Evolutionary conservation across 2,888 invertebrate genomes (phyloP), one percentile per base, ranked within the genome.

Genomic region (Dyspetes luteomarginatus): DNA sequence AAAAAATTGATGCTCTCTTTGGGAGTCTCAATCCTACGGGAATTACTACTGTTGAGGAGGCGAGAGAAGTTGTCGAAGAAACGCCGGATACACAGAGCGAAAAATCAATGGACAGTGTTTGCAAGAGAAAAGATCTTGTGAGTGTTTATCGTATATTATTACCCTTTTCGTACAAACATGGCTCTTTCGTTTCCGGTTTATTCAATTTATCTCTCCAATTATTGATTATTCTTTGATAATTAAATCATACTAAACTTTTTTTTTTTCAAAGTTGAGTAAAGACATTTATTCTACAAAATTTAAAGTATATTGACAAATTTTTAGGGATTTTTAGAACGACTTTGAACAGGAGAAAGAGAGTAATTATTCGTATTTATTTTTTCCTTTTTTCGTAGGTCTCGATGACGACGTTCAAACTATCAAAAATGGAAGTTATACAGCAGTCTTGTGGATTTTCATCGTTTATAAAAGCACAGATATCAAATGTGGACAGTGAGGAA

Each of bases 41-140:
- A 24, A 88, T 90, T 56, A 85, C 90, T 0, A 78, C 94, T 0
- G 95, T 97, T 3, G 97, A 97, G 88, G 95, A 97, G 41, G 97
- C 97, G 0, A 95, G 95, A n/a, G 97, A 97, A 88, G 97, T 97
- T 9, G 93, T 96, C 58, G 97, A 97, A 88, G 95, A 96, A 85
- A 94, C 94, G 12, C 94, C 94, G 1, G 96, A 97, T 0, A 96
- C 97, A 0, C 95, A 96, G n/a, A 97, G 97, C 84, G 97, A 97
- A 89, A 96, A 95, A 85, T 97, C 97, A 0, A 93, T 96, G 87
- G 96, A 95, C 73, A 97, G 97, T 89, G 96, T 95, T 24, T 96
- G 96, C 91, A 94, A 95, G 83, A 93, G 97, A 80, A 94, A 96
- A 84, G 97, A 97, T 93, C 93, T 97, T 92, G 97, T 97, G 85